These are phyloP conservation scores for Drosophila kurseongensis DNA, from an alignment of 1,140 invertebrate species.

Conservation along the genomic window DNA sequence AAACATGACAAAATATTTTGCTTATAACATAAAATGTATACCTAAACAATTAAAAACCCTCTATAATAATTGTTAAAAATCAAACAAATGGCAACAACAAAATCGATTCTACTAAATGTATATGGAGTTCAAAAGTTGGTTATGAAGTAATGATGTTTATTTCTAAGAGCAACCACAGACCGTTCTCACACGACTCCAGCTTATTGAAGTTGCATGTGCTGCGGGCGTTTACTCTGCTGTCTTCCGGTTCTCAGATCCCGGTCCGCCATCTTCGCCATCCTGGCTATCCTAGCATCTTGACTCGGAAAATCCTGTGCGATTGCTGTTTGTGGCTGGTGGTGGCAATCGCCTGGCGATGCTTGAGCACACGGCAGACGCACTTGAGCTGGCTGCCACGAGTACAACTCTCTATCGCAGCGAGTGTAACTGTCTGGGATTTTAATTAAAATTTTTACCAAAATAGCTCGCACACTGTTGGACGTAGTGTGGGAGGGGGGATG, in stretches of 20 bases:
- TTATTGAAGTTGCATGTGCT: constrained; percentile 24
- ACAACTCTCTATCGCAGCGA: constrained; percentile 29
- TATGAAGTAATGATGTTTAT: neutral
- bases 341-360: constrained; percentile 53
- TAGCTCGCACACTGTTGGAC: constrained; percentile 37
- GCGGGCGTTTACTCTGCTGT: constrained; percentile 33
- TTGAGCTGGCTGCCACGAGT: constrained; percentile 14
- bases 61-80: too few species aligned
- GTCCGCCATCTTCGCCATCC: constrained; percentile 41
- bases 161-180: neutral
- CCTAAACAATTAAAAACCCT: too few species aligned
- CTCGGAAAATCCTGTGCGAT: constrained; percentile 9
- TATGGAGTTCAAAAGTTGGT: neutral
- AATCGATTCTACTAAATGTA: too few species aligned
- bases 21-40: too few species aligned
- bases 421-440: constrained; percentile 79
- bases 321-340: constrained; percentile 49
- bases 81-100: too few species aligned
- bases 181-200: neutral
- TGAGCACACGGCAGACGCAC: constrained; percentile 68
- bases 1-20: too few species aligned
- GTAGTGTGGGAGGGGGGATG: constrained; percentile 3
- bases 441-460: constrained; percentile 80
- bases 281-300: constrained; percentile 21
- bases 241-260: constrained; percentile 35